phyloP scores from a whole-genome alignment of 2,113 vertebrate genomes.

The Sminthopsis crassicaudata region DNA sequence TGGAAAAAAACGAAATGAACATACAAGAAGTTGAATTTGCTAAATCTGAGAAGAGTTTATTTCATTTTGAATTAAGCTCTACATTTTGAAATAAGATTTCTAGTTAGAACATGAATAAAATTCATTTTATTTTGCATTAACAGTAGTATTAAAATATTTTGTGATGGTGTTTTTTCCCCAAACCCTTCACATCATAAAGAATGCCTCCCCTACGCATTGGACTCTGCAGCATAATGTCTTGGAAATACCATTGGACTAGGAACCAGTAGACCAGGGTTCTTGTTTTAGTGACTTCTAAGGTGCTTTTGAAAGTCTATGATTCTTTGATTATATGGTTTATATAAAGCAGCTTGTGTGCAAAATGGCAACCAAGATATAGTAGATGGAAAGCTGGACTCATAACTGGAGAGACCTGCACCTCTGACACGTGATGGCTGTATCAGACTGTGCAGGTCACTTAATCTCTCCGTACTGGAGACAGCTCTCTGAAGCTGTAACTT shows the following conservation, averaged over 20 bases:
- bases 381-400: neutral
- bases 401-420: neutral
- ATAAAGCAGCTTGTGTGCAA: neutral
- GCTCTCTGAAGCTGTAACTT: neutral
- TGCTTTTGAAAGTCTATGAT: neutral
- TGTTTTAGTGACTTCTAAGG: neutral
- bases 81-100: neutral
- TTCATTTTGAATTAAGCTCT: neutral
- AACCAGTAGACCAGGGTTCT: neutral
- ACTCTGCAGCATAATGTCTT: neutral
- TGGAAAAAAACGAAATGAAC: slow-evolving; percentile 40
- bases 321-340: neutral
- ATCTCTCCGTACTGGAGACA: neutral
- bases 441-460: neutral
- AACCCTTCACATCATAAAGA: slow-evolving; percentile 5
- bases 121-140: slow-evolving; percentile 33
- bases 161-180: neutral
- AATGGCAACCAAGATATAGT: neutral
- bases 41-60: neutral
- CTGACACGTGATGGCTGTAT: neutral
- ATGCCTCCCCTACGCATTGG: neutral
- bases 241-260: neutral
- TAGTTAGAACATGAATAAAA: neutral
- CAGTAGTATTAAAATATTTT: neutral
- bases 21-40: neutral